Evolutionary conservation across 2,113 vertebrate species (phyloP).

Genomic region (Phodopus roborovskii): DNA sequence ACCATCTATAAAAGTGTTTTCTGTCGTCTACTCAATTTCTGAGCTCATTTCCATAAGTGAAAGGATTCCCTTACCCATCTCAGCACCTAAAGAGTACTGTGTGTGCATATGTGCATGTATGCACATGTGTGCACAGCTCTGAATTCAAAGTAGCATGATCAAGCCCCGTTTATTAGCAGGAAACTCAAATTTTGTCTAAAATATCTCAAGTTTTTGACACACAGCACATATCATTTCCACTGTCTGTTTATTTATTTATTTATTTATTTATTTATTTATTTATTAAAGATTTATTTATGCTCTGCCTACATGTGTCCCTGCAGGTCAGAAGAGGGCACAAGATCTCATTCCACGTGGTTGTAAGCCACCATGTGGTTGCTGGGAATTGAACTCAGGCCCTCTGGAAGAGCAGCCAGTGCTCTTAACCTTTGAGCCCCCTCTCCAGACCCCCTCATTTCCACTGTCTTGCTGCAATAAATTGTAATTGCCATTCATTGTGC

Average conservation of each 20-base stretch:
- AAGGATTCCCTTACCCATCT: background rate
- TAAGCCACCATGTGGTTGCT: too few relatives aligned
- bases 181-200: conserved; percentile 2
- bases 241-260: too few relatives aligned
- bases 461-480: background rate
- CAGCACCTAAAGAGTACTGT: background rate
- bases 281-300: too few relatives aligned
- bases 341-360: too few relatives aligned
- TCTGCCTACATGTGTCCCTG: too few relatives aligned
- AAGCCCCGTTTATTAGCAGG: background rate
- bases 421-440: too few relatives aligned
- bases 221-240: background rate
- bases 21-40: background rate
- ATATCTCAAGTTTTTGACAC: background rate
- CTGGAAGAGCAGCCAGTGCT: too few relatives aligned
- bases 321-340: too few relatives aligned
- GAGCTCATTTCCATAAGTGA: background rate
- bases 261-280: too few relatives aligned
- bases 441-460: background rate
- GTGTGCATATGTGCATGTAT: too few relatives aligned
- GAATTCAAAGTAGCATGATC: background rate
- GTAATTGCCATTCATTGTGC: background rate
- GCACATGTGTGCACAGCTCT: background rate
- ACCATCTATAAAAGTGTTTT: background rate
- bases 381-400: too few relatives aligned